Conservation (phyloP, 1,140 invertebrate genomes). For the Sitophilus oryzae region DNA sequence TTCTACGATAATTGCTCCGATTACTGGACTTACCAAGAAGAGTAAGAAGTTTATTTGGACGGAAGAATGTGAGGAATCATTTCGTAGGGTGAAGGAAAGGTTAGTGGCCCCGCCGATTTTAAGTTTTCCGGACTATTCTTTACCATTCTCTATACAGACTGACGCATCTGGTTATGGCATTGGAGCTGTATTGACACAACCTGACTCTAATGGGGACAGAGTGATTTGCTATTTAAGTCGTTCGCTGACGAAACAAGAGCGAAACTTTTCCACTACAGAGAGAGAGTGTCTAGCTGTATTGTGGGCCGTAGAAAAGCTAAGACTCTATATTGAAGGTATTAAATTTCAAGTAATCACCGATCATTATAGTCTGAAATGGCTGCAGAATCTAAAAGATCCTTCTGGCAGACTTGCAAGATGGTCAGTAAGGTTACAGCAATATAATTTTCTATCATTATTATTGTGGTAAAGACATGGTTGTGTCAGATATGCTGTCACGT, state of each 20-base stretch:
- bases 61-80: constrained; percentile 22
- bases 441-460: constrained; percentile 43
- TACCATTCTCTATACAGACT: constrained; percentile 33
- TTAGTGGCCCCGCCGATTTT: constrained; percentile 22
- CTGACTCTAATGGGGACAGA: constrained; percentile 18
- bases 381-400: constrained; percentile 44
- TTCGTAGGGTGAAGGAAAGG: constrained; percentile 18
- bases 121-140: constrained; percentile 27
- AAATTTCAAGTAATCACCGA: constrained; percentile 48
- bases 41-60: too few relatives aligned
- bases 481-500: constrained; percentile 25
- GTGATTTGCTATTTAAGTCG: constrained; percentile 19
- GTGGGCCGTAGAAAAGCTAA: constrained; percentile 43
- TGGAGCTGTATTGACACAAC: constrained; percentile 30
- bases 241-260: constrained; percentile 37
- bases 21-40: too few relatives aligned
- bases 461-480: constrained; percentile 32
- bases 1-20: too few relatives aligned
- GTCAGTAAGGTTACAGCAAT: constrained; percentile 43
- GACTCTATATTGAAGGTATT: constrained; percentile 42
- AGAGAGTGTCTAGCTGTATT: constrained; percentile 48
- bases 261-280: constrained; percentile 46
- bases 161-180: constrained; percentile 31
- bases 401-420: constrained; percentile 45
- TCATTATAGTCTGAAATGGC: constrained; percentile 45